Evolutionary conservation across 2,113 vertebrate species (phyloP), one percentile per base, ranked within the genome.

Genomic region (Motacilla tschutschensis): DNA sequence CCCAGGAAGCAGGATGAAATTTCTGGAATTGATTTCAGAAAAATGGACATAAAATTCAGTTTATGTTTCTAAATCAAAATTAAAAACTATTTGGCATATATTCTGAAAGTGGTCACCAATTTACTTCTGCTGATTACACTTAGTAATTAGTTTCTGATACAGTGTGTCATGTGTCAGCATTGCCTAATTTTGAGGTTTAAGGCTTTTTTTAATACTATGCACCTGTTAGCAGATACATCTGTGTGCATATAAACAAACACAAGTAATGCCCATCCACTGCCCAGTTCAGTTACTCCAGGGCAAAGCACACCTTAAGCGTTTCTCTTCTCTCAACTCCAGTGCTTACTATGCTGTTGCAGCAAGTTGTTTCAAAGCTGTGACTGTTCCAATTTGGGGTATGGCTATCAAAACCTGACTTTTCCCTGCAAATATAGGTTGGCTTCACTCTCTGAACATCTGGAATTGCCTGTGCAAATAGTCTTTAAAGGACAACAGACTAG

Each of bases 91-190:
- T 17, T 35, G 21, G 29, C 28, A 18, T 17, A 20, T 7, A 16
- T 50, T 77, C 48, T 60, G 28, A 13, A 85, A 75, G 60, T 0
- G 2, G 11, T 6, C 25, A 69, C 8, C 2, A 8, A 36, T 35
- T 66, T 26, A 53, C 7, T 63, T 58, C 8, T 46, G 33, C 40
- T 38, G 41, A 21, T 74, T 59, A 19, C 11, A 26, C 26, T 12
- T 40, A 58, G 18, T 15, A 46, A 62, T 13, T 83, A 22, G 17
- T 17, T 63, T 63, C 19, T 40, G 80, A n/a, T 29, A 36, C 31
- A 25, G 21, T 5, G 1, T n/a, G 35, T 12, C 1, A 1, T 3
- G 3, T 24, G 43, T 9, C 33, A 15, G 20, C 1, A 0, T 9
- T 24, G 8, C 12, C 7, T 14, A 24, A 57, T 64, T 79, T 67